These are phyloP conservation scores for Xestobium rufovillosum DNA, from an alignment of 2,888 invertebrate species.

Conservation along the genomic window DNA sequence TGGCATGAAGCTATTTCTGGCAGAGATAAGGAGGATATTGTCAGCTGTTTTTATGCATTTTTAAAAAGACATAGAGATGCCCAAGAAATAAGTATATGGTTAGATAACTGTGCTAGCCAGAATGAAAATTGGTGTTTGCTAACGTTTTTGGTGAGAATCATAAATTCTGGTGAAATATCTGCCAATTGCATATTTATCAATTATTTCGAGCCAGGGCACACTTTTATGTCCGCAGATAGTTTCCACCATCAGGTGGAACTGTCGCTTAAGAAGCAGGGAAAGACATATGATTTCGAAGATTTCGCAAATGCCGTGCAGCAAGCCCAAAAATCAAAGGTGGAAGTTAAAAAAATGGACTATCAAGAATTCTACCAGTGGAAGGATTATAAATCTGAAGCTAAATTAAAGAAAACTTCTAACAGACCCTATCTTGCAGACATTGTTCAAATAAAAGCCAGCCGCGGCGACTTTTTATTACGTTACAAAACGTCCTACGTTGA, in stretches of 20 bases:
- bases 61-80: constrained; percentile 12
- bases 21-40: constrained; percentile 10
- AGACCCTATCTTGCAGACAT: constrained; percentile 12
- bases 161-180: constrained; percentile 16
- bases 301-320: constrained; percentile 14
- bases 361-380: constrained; percentile 11
- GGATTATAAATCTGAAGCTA: constrained; percentile 2
- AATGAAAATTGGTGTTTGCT: constrained; percentile 19
- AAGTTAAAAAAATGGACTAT: constrained; percentile 8
- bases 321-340: constrained; percentile 6
- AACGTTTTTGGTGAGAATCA: constrained; percentile 14
- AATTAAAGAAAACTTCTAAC: neutral
- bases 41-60: constrained; percentile 11
- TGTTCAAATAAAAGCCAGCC: constrained; percentile 11
- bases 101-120: constrained; percentile 13
- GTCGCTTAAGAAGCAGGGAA: constrained; percentile 15
- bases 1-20: constrained; percentile 16
- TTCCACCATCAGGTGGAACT: constrained; percentile 11
- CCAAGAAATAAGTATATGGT: constrained; percentile 11
- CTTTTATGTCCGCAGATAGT: constrained; percentile 15
- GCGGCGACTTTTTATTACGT: constrained; percentile 9
- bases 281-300: constrained; percentile 18
- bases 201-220: constrained; percentile 17
- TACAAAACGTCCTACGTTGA: constrained; percentile 5
- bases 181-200: constrained; percentile 12